phyloP scores from a whole-genome alignment of 2,888 invertebrate species.

The Latrodectus hesperus region DNA sequence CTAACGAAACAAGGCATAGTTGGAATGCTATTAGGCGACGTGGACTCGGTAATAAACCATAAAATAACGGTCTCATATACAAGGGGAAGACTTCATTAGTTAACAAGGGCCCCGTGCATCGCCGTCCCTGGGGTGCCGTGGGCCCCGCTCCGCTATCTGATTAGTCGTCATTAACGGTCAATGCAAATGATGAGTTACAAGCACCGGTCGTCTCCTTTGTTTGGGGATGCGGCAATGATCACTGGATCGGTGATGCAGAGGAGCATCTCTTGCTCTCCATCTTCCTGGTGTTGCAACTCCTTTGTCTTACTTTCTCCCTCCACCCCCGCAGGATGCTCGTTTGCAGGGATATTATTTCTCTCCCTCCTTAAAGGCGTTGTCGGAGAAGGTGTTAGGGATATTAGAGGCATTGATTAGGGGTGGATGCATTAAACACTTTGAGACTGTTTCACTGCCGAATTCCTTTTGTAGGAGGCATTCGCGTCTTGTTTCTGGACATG shows the following conservation, averaged over 20 bases:
- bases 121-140: constrained; percentile 47
- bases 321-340: constrained; percentile 14
- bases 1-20: constrained; percentile 7
- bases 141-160: constrained; percentile 56
- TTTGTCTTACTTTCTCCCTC: too few relatives aligned
- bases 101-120: constrained; percentile 47
- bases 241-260: constrained; percentile 48
- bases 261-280: constrained; percentile 40
- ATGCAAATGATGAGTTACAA: constrained; percentile 68
- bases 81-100: constrained; percentile 59
- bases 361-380: background rate
- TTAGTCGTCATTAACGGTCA: constrained; percentile 69
- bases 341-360: constrained; percentile 36
- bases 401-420: too few relatives aligned
- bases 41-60: constrained; percentile 44
- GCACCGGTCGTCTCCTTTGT: constrained; percentile 52
- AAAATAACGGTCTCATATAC: constrained; percentile 49
- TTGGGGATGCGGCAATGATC: constrained; percentile 19
- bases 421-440: too few relatives aligned
- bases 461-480: too few relatives aligned
- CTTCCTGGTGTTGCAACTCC: background rate
- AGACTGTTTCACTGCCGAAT: too few relatives aligned
- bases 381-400: background rate
- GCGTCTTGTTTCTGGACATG: too few relatives aligned
- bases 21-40: constrained; percentile 17